These are phyloP conservation scores for Caenorhabditis auriculariae DNA, from an alignment of 2,888 invertebrate genomes.

Conservation along the genomic window DNA sequence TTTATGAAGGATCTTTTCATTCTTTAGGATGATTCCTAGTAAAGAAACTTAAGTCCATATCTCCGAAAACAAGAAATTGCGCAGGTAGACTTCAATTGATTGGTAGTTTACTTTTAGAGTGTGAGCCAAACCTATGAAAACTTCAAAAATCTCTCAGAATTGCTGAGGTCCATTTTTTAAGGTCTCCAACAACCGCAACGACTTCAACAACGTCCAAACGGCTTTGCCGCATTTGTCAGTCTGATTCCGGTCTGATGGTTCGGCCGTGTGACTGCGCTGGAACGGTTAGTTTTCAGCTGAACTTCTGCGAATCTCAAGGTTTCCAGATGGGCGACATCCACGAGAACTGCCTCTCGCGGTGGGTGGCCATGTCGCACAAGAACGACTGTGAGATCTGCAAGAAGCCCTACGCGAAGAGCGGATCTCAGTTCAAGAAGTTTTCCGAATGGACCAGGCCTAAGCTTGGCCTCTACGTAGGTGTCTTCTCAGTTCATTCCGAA, in stretches of 20 bases:
- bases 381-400: constrained; percentile 53
- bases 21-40: too few relatives aligned
- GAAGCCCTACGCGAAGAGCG: constrained; percentile 38
- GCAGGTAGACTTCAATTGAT: too few relatives aligned
- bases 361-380: constrained; percentile 49
- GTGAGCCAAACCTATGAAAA: too few relatives aligned
- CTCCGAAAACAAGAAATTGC: too few relatives aligned
- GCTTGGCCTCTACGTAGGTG: constrained; percentile 13
- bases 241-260: constrained; percentile 50
- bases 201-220: constrained; percentile 21
- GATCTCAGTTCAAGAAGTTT: constrained; percentile 36
- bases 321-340: constrained; percentile 51
- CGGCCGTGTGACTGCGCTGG: constrained; percentile 55
- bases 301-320: neutral
- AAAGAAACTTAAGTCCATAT: too few relatives aligned
- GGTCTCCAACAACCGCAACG: too few relatives aligned
- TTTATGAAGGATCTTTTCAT: too few relatives aligned
- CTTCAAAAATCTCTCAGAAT: too few relatives aligned
- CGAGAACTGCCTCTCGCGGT: constrained; percentile 49
- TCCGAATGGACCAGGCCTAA: constrained; percentile 42
- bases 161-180: too few relatives aligned
- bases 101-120: too few relatives aligned
- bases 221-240: constrained; percentile 56
- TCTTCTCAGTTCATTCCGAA: constrained; percentile 1
- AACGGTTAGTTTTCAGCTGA: constrained; percentile 31